phyloP scores from a whole-genome alignment of 2,797 vertebrate species.

The Eospalax fontanierii region DNA sequence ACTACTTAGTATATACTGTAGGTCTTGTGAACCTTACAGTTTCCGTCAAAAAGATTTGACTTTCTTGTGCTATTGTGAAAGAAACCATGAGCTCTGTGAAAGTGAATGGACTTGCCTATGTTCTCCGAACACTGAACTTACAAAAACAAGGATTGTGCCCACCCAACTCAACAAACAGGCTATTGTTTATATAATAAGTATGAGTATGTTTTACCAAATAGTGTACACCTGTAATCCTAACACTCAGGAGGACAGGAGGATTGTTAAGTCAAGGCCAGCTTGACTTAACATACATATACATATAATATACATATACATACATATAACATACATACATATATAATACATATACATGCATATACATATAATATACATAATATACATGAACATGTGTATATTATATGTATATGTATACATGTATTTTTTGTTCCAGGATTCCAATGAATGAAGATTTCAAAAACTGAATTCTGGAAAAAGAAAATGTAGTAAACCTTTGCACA shows the following conservation, averaged over 20 bases:
- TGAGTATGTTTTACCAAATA: neutral
- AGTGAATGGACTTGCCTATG: neutral
- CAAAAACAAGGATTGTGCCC: neutral
- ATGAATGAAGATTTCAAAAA: constrained; percentile 18
- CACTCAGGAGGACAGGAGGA: neutral
- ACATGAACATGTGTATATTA: neutral
- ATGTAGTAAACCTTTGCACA: constrained; percentile 11
- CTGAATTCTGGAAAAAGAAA: constrained; percentile 25
- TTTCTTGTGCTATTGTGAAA: neutral
- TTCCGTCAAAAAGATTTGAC: neutral
- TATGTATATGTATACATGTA: neutral
- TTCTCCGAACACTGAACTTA: constrained; percentile 29
- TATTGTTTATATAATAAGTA: constrained; percentile 4
- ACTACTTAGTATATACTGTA: neutral
- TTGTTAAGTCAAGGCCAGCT: neutral
- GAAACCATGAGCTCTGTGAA: neutral
- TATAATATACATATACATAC: too few relatives aligned
- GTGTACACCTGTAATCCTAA: neutral
- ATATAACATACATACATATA: too few relatives aligned
- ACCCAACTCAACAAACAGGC: neutral
- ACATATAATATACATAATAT: too few relatives aligned
- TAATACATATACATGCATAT: too few relatives aligned
- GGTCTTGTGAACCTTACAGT: neutral
- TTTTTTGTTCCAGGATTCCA: neutral
- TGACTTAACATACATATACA: too few relatives aligned